These are phyloP conservation scores for Polyploca ridens DNA, from an alignment of 2,888 invertebrate genomes.

Conservation along the genomic window DNA sequence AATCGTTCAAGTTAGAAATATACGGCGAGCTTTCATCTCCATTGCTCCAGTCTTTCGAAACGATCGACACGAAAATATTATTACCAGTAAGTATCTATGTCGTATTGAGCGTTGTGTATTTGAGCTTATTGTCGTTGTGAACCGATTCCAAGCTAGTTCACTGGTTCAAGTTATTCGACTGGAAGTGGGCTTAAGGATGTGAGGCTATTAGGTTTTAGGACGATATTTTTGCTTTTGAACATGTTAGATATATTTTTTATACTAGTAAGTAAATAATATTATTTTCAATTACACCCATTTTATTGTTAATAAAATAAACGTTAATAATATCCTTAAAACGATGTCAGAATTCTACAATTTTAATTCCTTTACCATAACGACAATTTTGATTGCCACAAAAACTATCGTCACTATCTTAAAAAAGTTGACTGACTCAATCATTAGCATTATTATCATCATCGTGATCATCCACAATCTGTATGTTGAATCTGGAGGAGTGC, in stretches of 20 bases:
- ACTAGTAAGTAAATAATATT: no score
- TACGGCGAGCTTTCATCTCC: no score
- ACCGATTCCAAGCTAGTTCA: constrained; percentile 27
- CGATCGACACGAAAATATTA: background rate
- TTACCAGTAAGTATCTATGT: background rate
- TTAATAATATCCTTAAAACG: no score
- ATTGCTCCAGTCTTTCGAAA: no score
- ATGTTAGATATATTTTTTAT: no score
- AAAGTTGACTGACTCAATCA: constrained; percentile 7
- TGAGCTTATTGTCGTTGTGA: constrained; percentile 17
- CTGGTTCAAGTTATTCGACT: constrained; percentile 30
- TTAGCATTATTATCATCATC: constrained; percentile 30
- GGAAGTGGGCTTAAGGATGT: constrained; percentile 24
- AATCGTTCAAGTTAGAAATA: no score
- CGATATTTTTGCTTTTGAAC: no score
- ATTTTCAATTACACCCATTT: no score
- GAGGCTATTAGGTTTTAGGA: background rate
- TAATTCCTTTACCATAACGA: background rate
- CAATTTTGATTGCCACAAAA: background rate
- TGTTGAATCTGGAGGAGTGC: constrained; percentile 70
- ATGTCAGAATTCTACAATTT: background rate
- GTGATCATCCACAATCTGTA: constrained; percentile 43
- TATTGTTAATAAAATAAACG: no score
- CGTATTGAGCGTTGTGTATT: background rate
- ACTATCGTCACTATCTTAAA: background rate